Evolutionary conservation across 92 coral and sea anemone genomes (phyloP).

Genomic region (Palythoa heliodiscus): DNA sequence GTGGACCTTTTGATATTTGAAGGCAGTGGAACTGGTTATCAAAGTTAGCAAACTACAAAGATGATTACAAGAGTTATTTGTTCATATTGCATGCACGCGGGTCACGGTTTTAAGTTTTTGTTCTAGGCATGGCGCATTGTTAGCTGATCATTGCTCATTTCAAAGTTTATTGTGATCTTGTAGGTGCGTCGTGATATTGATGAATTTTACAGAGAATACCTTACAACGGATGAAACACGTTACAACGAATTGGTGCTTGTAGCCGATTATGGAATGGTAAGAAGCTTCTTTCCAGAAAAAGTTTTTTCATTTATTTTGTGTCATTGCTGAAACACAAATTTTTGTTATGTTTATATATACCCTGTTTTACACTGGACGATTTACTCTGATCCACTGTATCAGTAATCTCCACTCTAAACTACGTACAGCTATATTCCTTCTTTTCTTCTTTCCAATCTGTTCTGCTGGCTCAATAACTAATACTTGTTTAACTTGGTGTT

Average conservation of each 20-base stretch:
- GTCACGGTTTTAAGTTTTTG: too few relatives aligned
- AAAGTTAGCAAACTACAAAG: background rate
- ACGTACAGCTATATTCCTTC: too few relatives aligned
- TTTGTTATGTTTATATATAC: too few relatives aligned
- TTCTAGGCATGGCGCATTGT: too few relatives aligned
- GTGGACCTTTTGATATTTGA: background rate
- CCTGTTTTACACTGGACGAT: too few relatives aligned
- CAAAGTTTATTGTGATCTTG: too few relatives aligned
- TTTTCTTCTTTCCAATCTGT: background rate
- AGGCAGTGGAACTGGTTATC: background rate
- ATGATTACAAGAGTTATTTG: too few relatives aligned
- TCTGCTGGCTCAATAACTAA: too few relatives aligned
- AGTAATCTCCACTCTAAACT: too few relatives aligned
- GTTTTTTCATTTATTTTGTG: background rate
- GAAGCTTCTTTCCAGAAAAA: background rate
- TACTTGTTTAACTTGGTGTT: background rate
- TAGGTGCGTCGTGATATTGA: constrained; percentile 53
- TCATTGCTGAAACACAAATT: background rate
- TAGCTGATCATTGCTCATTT: too few relatives aligned
- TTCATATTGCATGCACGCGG: too few relatives aligned
- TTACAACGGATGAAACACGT: constrained; percentile 64
- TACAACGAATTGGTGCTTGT: constrained; percentile 56
- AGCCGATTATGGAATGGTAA: constrained; percentile 61
- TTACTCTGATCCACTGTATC: too few relatives aligned
- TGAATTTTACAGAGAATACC: constrained; percentile 53